Evolutionary conservation across 2,888 invertebrate genomes (phyloP).

Genomic region (Nowickia ferox): DNA sequence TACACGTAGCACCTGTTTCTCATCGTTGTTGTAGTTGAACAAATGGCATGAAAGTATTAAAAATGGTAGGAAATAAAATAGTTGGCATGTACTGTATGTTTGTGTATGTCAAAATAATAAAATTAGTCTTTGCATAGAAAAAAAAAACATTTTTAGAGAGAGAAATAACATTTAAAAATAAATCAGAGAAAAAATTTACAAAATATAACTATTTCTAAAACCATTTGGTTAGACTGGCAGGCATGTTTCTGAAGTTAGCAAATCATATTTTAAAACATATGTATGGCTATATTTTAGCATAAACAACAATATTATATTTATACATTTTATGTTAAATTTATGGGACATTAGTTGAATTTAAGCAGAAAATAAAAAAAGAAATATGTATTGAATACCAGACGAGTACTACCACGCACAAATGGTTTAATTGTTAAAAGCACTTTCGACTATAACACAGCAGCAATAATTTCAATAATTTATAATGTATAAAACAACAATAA

Average conservation of each 20-base stretch:
- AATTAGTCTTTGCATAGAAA: background rate
- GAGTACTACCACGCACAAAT: conserved; percentile 28
- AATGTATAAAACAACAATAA: background rate
- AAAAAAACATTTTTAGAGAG: background rate
- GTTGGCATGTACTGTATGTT: conserved; percentile 8
- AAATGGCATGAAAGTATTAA: conserved; percentile 34
- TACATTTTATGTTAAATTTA: conserved; percentile 41
- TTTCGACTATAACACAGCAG: conserved; percentile 35
- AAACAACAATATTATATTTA: conserved; percentile 20
- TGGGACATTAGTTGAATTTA: conserved; percentile 32
- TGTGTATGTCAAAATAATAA: conserved; percentile 12
- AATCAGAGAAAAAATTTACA: background rate
- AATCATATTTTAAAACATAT: conserved; percentile 26
- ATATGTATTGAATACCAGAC: conserved; percentile 5
- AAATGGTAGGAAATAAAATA: conserved; percentile 33
- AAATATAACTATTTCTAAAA: background rate
- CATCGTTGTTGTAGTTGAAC: conserved; percentile 36
- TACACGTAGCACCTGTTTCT: conserved; percentile 56
- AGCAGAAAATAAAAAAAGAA: background rate
- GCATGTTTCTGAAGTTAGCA: conserved; percentile 8
- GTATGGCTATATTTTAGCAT: background rate
- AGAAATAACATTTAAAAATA: conserved; percentile 18
- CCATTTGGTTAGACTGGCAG: background rate
- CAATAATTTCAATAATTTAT: conserved; percentile 47
- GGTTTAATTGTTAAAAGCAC: conserved; percentile 58